phyloP scores from a whole-genome alignment of 2,113 vertebrate species.

The Rostratula benghalensis region DNA sequence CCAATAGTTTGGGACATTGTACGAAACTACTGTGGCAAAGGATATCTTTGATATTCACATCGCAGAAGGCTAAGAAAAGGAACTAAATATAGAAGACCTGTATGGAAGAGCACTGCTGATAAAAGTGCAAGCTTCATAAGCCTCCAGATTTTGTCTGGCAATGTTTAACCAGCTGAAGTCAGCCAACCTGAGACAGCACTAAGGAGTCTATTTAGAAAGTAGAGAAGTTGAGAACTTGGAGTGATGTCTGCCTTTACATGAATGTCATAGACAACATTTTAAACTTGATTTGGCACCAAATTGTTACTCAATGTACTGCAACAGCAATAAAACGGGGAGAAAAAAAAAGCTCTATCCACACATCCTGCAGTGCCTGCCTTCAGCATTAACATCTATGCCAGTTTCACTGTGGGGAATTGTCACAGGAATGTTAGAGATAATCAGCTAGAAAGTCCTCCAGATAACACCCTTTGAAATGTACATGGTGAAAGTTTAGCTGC shows the following conservation, averaged over 20 bases:
- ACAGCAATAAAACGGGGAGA: not conserved
- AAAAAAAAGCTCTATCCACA: not conserved
- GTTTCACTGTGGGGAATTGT: not conserved
- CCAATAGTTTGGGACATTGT: not conserved
- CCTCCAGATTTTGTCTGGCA: not conserved
- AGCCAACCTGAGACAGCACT: not conserved
- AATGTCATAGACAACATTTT: not conserved
- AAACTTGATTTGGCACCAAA: not conserved
- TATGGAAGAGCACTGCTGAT: not conserved
- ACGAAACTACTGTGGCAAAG: not conserved
- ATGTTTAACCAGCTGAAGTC: not conserved
- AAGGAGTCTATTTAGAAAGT: not conserved
- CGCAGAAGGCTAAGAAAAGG: not conserved
- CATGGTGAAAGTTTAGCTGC: not conserved
- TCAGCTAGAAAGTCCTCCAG: not conserved
- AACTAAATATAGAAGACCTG: not conserved
- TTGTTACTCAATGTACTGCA: not conserved
- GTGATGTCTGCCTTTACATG: not conserved
- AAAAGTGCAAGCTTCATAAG: not conserved
- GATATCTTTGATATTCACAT: not conserved
- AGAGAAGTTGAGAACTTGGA: not conserved
- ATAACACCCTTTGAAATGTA: not conserved
- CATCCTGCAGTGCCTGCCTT: not conserved
- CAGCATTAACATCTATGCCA: not conserved
- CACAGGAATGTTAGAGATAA: not conserved